Conservation (phyloP, 2,888 invertebrate genomes). For the Metalampra italica region DNA sequence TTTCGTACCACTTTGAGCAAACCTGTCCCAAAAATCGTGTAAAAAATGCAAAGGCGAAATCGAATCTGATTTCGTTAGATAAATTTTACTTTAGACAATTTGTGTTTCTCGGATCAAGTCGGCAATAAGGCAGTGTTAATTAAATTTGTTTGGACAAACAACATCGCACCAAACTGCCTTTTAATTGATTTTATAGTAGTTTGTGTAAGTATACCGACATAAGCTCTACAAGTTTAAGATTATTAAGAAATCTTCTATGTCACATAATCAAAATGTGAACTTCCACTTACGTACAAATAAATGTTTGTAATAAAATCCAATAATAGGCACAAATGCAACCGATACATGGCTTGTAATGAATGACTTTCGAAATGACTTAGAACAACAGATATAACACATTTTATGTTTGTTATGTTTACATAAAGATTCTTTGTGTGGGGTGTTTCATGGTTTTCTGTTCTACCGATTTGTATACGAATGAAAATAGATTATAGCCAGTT, state of each 20-base stretch:
- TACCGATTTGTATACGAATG: conserved; percentile 76
- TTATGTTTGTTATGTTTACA: conserved; percentile 75
- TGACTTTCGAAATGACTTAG: conserved; percentile 74
- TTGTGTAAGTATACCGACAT: conserved; percentile 5
- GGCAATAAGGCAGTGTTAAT: conserved; percentile 68
- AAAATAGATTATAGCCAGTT: conserved; percentile 77
- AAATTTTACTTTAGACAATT: conserved; percentile 76
- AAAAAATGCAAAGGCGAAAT: conserved; percentile 76
- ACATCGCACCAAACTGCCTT: conserved; percentile 50
- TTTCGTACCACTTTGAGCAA: conserved; percentile 42
- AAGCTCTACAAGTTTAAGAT: not conserved
- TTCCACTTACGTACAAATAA: no score
- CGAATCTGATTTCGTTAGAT: conserved; percentile 78
- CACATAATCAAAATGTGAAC: conserved; percentile 4
- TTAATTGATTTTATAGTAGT: conserved; percentile 57
- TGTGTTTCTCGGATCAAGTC: conserved; percentile 71
- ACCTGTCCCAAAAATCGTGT: conserved; percentile 65
- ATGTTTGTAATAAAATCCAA: conserved; percentile 40
- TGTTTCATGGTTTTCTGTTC: conserved; percentile 78
- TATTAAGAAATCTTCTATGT: not conserved
- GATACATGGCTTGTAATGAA: conserved; percentile 58
- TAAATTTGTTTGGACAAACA: conserved; percentile 67
- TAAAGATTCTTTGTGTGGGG: conserved; percentile 77
- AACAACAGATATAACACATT: conserved; percentile 73
- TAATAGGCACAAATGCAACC: conserved; percentile 48